Evolutionary conservation across 2,888 invertebrate genomes (phyloP), one percentile per base, ranked within the genome.

Genomic region (Nemapogon koenigi): DNA sequence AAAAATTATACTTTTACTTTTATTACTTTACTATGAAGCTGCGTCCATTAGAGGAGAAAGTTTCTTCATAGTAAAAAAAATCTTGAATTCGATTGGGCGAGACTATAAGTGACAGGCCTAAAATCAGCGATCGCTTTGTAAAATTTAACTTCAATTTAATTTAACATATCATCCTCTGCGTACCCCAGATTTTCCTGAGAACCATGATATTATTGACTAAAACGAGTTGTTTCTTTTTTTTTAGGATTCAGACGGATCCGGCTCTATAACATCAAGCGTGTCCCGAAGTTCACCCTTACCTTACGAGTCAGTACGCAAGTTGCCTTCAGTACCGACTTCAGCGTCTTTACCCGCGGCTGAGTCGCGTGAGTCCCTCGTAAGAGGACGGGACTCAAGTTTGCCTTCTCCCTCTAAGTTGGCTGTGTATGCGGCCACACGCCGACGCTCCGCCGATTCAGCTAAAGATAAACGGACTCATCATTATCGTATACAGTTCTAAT

Each of bases 401-500:
- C 83, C 87, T 14, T 83, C 86, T 8, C 85, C 85, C 0, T 83
- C 84, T 14, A 86, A 85, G 58, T 75, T 86, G 16, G 81, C 83
- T 11, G 83, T 83, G 17, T 83, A 83, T 55, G 79, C 78, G 3
- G 78, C 75, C 1, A 71, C 79, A 0, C 63, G 78, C 15, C 61
- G 81, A 16, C 68, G 84, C 28, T 79, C 85, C 3, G 83, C 84
- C 0, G 82, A 83, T 38, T 84, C 84, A 0, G 82, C 83, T 3
- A 80, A 84, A 49, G 85, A 85, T 40, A 78, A 78, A 45, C 53
- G 83, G 41, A 82, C 84, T 16, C 86, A 84, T 56, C 88, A 88
- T 60, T 89, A 88, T 59, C 82, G 88, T 43, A 89, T 89, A 55
- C 89, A 89, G 57, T 89, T 89, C n/a, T n/a, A n/a, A n/a, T n/a